Percentiles rank a stretch among this genome's conserved stretches.
phyloP scores from a whole-genome alignment of 30 jellyfish, hydroid and myxozoan genomes.

The Aurelia sp. region DNA sequence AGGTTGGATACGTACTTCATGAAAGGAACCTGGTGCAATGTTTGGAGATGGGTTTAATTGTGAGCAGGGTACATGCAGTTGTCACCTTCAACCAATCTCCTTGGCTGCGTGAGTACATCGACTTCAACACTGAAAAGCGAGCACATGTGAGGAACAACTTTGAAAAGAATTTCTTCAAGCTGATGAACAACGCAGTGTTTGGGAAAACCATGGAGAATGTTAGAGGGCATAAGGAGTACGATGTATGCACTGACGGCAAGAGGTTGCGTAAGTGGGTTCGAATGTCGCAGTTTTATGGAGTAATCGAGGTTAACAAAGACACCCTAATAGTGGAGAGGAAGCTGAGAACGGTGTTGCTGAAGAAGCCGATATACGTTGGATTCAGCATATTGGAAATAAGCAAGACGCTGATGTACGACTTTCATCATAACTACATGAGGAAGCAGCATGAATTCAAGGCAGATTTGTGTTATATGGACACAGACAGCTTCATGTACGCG shows the following conservation, averaged over 20 bases:
- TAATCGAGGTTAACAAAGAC: not conserved
- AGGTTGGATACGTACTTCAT: conserved; percentile 9
- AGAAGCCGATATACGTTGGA: conserved; percentile 36
- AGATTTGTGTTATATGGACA: too few species aligned
- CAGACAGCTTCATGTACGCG: too few species aligned
- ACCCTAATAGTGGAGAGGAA: not conserved
- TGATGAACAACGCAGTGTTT: too few species aligned
- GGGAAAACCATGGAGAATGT: too few species aligned
- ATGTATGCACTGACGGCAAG: too few species aligned
- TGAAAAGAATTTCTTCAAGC: too few species aligned
- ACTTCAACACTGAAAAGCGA: not conserved
- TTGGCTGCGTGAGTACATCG: not conserved
- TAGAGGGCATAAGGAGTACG: too few species aligned
- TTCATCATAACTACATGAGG: too few species aligned
- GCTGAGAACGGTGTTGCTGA: not conserved
- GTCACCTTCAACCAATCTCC: conserved; percentile 9
- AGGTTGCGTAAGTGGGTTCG: too few species aligned
- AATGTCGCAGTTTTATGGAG: not conserved
- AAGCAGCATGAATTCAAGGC: too few species aligned
- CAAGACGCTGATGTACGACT: too few species aligned
- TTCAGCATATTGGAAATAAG: conserved; percentile 28
- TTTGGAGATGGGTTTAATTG: not conserved
- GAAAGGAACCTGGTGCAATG: conserved; percentile 2
- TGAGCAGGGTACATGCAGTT: conserved; percentile 14
- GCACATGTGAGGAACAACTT: conserved; percentile 28